Evolutionary conservation across 2,113 vertebrate genomes (phyloP), one percentile per base, ranked within the genome.

Genomic region (Geococcyx californianus): DNA sequence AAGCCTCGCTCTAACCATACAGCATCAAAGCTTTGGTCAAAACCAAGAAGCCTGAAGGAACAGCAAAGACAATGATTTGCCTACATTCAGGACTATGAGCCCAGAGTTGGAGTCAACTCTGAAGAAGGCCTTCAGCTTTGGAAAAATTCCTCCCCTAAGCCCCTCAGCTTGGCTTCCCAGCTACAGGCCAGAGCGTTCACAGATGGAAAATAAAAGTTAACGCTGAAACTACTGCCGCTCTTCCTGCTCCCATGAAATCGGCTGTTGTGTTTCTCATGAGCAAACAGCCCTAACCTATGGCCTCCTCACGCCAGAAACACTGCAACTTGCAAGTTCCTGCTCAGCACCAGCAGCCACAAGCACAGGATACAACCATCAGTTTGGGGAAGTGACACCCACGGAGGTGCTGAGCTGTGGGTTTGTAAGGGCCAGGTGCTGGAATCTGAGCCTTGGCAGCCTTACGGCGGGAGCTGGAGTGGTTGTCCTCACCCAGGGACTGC

Each of bases 311-410:
- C 51, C 74, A 28, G 29, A 29, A 4, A 33, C 7, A 3, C 26
- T 1, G 8, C 36, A 10, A 31, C 63, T 52, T 4, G 15, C 2
- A 7, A 20, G 23, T 1, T 20, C 16, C 60, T 84, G 56, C 79
- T 4, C 3, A 68, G 74, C 80, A 24, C 20, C 68, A 2, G 1
- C 42, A 44, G 59, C 16, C 1, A 7, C 17, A 14, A 9, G 62
- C 5, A 2, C 52, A 66, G 84, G 79, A 38, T 24, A 54, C 2
- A 11, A 20, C 69, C 11, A 0, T n/a, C 10, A 2, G 40, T 56
- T 5, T 3, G 1, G 12, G 7, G 16, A 11, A 49, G 18, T 0
- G 4, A 44, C 1, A 11, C 5, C 67, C 29, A 4, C 13, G 7
- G 59, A 45, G 54, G 3, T 52, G 67, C 60, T 23, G 63, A 54